A percentile compares a stretch with the other conserved stretches of the same genome.
phyloP scores from a whole-genome alignment of 92 coral and sea anemone genomes.

The Pocillopora grandis region DNA sequence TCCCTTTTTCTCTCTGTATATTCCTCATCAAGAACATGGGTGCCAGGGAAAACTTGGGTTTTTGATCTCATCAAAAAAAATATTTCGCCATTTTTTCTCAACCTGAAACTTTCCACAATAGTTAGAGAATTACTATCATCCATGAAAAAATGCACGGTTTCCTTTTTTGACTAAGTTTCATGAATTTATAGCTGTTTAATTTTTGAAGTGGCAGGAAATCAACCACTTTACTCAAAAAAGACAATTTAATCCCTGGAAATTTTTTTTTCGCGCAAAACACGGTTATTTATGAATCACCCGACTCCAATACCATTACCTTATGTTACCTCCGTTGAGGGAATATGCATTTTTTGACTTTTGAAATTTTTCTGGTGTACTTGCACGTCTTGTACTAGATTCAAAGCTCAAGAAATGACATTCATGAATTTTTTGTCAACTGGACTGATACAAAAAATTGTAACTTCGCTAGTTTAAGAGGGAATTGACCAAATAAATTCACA shows the following conservation, averaged over 20 bases:
- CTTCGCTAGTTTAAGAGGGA: neutral
- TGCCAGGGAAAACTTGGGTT: neutral
- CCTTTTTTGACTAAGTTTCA: neutral
- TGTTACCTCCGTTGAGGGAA: constrained; percentile 6
- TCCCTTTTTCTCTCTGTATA: too few species aligned
- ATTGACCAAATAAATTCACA: neutral
- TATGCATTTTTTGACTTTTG: constrained; percentile 14
- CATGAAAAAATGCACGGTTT: too few species aligned
- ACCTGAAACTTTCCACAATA: neutral
- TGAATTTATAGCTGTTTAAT: neutral
- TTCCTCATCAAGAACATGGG: too few species aligned
- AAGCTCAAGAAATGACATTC: neutral
- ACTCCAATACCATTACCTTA: constrained; percentile 4
- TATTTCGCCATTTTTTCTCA: neutral
- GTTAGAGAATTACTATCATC: neutral
- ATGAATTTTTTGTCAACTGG: constrained; percentile 3
- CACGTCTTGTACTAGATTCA: neutral
- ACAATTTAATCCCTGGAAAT: neutral
- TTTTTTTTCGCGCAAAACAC: constrained; percentile 7
- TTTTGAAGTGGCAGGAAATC: constrained; percentile 8
- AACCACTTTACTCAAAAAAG: constrained; percentile 14
- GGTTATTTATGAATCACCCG: neutral
- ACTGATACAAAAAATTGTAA: neutral
- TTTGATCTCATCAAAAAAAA: neutral
- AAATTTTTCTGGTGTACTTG: constrained; percentile 19